phyloP scores from a whole-genome alignment of 2,113 vertebrate genomes.

The Alligator sinensis region DNA sequence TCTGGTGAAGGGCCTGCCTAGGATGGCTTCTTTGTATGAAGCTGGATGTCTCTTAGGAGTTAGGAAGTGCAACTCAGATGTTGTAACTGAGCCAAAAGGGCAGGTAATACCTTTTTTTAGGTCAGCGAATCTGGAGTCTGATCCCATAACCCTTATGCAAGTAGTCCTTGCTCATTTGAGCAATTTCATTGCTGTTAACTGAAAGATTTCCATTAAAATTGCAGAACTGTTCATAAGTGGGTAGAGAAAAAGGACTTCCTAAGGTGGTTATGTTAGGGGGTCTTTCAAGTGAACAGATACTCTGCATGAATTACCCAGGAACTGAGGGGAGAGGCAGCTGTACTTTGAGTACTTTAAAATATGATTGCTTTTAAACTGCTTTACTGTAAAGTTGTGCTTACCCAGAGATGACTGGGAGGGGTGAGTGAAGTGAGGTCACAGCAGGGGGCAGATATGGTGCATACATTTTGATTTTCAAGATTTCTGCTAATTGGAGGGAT shows the following conservation, averaged over 20 bases:
- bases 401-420: slow-evolving; percentile 15
- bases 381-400: slow-evolving; percentile 44
- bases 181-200: background rate
- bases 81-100: accelerated
- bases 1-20: background rate
- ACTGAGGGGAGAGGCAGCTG: slow-evolving; percentile 13
- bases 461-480: slow-evolving; percentile 21
- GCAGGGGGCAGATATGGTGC: background rate
- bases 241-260: accelerated
- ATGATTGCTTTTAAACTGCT: slow-evolving; percentile 34
- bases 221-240: background rate
- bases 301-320: background rate
- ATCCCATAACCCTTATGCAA: background rate
- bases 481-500: slow-evolving; percentile 19
- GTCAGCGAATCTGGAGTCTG: slow-evolving; percentile 29
- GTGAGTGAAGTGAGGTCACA: background rate
- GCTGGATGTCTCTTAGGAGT: background rate
- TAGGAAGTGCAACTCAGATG: accelerated
- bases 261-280: background rate
- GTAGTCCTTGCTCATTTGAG: background rate
- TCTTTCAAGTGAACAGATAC: background rate
- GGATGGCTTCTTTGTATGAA: slow-evolving; percentile 14
- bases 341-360: slow-evolving; percentile 41
- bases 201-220: accelerated
- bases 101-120: background rate